Evolutionary conservation across 2,797 vertebrate genomes (phyloP), one percentile per base, ranked within the genome.

Genomic region (Myripristis jacobus): DNA sequence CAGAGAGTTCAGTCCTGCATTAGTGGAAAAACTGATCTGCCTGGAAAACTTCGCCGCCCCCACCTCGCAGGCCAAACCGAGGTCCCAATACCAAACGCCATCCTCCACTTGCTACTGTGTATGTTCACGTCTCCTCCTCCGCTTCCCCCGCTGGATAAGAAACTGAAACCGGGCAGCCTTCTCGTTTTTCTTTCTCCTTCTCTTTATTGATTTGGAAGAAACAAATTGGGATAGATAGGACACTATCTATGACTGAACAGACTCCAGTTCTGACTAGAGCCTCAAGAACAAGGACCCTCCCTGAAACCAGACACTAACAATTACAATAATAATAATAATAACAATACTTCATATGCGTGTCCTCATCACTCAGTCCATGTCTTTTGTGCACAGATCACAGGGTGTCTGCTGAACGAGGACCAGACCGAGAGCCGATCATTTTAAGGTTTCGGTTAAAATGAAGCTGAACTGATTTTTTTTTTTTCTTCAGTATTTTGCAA

Each of bases 131-230:
- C 60, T 36, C 44, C 34, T 13, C 21, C 13, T 15, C 34, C 43
- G 19, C 51, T 15, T 4, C 29, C 3, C 48, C 70, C 29, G 15
- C 25, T 21, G 58, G n/a, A 60, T 51, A 86, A 72, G 70, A 79
- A 79, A 77, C 47, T 55, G 16, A 81, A 62, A 63, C 65, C 55
- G 63, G 70, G 55, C 19, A 9, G 18, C 46, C 2, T 53, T 4
- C 25, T 16, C 1, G 24, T 8, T 34, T 57, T 27, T 36, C 54
- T 52, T 89, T 83, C 81, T 85, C 82, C 92, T 93, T 94, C 81
- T 85, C 82, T 93, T 93, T 94, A 90, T 93, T 94, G 75, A 62
- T 92, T 92, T 84, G 91, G 87, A 85, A 93, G 76, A 93, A 89
- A 92, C 80, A 84, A 70, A 82, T 63, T 29, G 34, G 46, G 86